Evolutionary conservation across 2,888 invertebrate species (phyloP).

Genomic region (Hecatera dysodea): DNA sequence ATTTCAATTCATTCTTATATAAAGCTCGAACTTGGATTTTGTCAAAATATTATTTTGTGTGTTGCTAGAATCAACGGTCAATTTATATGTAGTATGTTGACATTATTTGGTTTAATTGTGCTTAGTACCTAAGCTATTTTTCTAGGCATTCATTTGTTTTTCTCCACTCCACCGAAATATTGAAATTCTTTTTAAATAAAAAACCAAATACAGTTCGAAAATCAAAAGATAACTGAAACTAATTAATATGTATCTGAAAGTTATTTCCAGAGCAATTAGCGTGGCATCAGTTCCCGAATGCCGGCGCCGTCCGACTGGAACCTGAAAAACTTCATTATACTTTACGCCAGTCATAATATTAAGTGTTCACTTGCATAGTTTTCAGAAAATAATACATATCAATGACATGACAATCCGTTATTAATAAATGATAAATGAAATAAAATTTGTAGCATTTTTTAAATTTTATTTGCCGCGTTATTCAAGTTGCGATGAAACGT

Average conservation of each 20-base stretch:
- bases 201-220: neutral
- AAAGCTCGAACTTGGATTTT: neutral
- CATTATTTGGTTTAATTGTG: neutral
- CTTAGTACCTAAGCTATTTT: neutral
- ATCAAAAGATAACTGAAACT: neutral
- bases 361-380: conserved; percentile 51
- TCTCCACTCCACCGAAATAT: neutral
- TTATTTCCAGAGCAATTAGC: conserved; percentile 34
- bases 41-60: neutral
- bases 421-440: neutral
- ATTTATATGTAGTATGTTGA: neutral
- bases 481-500: neutral
- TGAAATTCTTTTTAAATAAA: neutral
- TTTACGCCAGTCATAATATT: conserved; percentile 48
- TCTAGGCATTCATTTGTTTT: neutral
- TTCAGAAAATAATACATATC: conserved; percentile 41
- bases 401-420: conserved; percentile 41
- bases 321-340: conserved; percentile 54
- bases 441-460: neutral
- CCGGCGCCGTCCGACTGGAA: conserved; percentile 12
- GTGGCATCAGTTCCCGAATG: conserved; percentile 1
- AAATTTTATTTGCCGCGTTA: neutral
- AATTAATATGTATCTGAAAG: conserved; percentile 7
- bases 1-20: neutral
- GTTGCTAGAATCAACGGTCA: neutral